These are phyloP conservation scores for Daktulosphaira vitifoliae DNA, from an alignment of 1,140 invertebrate species.

Conservation along the genomic window DNA sequence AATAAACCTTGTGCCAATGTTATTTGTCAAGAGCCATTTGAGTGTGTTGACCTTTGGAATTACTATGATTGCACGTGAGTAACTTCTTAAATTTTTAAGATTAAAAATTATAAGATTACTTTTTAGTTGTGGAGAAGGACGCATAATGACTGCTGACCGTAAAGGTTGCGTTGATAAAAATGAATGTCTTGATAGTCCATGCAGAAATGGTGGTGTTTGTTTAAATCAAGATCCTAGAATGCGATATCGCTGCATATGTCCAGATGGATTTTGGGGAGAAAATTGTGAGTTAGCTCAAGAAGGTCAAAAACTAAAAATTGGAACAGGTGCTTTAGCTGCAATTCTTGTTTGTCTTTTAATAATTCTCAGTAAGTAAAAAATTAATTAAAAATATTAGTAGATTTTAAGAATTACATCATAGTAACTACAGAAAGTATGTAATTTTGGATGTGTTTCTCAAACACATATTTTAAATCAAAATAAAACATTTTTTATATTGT, in stretches of 20 bases:
- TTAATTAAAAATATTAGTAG: too few relatives aligned
- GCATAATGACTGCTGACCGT: slow-evolving; percentile 74
- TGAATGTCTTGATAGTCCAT: slow-evolving; percentile 85
- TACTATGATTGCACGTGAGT: slow-evolving; percentile 94
- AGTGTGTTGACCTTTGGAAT: slow-evolving; percentile 94
- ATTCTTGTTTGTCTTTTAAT: slow-evolving; percentile 89
- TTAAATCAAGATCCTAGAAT: slow-evolving; percentile 78
- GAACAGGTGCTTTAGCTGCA: slow-evolving; percentile 85
- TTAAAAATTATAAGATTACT: too few relatives aligned
- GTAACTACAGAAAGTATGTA: too few relatives aligned
- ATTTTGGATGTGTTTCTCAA: not conserved
- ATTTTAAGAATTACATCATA: too few relatives aligned
- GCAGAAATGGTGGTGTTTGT: slow-evolving; percentile 80
- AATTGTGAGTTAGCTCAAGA: slow-evolving; percentile 89
- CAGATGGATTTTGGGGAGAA: slow-evolving; percentile 83
- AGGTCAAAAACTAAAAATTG: slow-evolving; percentile 82
- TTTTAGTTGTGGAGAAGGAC: slow-evolving; percentile 86
- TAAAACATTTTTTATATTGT: too few relatives aligned
- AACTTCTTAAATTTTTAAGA: too few relatives aligned
- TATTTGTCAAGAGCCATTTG: slow-evolving; percentile 83
- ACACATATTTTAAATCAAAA: not conserved
- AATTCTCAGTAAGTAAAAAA: slow-evolving; percentile 73
- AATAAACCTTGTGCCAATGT: slow-evolving; percentile 89
- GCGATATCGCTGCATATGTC: slow-evolving; percentile 74
- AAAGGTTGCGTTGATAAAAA: slow-evolving; percentile 89